These are phyloP conservation scores for Drosophila ezoana DNA, from an alignment of 2,888 invertebrate species.

Conservation along the genomic window DNA sequence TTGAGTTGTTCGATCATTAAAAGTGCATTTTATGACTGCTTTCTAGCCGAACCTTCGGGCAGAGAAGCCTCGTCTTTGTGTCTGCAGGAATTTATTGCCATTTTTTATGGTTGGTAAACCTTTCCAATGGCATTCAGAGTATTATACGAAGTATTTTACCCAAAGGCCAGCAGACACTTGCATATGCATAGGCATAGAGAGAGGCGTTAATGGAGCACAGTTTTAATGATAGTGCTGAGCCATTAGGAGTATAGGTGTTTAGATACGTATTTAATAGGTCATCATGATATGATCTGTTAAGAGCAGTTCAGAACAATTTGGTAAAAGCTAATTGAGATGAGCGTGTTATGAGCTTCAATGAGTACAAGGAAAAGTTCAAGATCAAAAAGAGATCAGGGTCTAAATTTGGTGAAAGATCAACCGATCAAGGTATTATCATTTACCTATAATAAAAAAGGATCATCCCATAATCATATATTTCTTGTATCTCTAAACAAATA, in stretches of 20 bases:
- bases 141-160: not conserved
- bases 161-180: not conserved
- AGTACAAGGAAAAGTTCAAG: not conserved
- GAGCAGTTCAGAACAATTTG: not conserved
- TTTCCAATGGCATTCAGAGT: conserved; percentile 10
- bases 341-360: conserved; percentile 5
- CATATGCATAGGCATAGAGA: not conserved
- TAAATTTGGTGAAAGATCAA: not conserved
- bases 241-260: conserved; percentile 13
- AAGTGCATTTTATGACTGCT: conserved; percentile 56
- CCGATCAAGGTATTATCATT: not conserved
- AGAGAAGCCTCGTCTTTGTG: conserved; percentile 29
- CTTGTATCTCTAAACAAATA: too few species aligned
- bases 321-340: conserved; percentile 6
- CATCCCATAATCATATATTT: too few species aligned
- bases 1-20: conserved; percentile 29
- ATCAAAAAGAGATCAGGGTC: not conserved
- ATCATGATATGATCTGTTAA: conserved; percentile 12
- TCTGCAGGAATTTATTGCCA: conserved; percentile 57
- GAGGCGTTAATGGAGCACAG: conserved; percentile 63
- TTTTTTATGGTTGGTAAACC: conserved; percentile 51
- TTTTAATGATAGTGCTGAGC: conserved; percentile 24
- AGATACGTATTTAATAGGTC: conserved; percentile 2
- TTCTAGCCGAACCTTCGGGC: conserved; percentile 26
- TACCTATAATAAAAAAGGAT: too few species aligned